Evolutionary conservation across 2,888 invertebrate species (phyloP).

Genomic region (Penaeus monodon): DNA sequence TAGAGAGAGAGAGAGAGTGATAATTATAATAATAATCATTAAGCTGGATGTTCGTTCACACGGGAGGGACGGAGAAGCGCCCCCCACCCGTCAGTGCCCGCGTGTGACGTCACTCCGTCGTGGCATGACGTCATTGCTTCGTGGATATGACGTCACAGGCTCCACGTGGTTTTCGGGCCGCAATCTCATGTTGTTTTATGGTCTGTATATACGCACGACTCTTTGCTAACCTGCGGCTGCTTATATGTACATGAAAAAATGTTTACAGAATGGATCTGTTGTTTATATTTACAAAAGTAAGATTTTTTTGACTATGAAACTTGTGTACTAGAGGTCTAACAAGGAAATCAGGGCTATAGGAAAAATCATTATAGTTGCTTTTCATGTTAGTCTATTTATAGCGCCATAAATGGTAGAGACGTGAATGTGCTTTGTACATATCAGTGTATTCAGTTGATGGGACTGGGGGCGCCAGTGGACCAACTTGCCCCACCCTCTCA

Average conservation of each 20-base stretch:
- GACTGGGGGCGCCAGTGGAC: conserved; percentile 29
- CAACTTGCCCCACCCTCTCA: conserved; percentile 12
- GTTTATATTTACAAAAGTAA: conserved; percentile 52
- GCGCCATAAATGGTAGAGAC: conserved; percentile 41
- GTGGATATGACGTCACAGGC: too few relatives aligned
- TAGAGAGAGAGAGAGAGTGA: not conserved
- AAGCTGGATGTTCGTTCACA: too few relatives aligned
- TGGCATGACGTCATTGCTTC: too few relatives aligned
- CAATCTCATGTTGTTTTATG: conserved; percentile 35
- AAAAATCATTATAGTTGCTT: conserved; percentile 54
- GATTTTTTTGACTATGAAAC: conserved; percentile 44
- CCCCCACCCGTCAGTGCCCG: too few relatives aligned
- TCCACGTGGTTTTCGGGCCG: not conserved
- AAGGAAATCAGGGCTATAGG: conserved; percentile 59
- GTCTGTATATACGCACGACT: conserved; percentile 50
- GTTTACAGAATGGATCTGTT: conserved; percentile 39
- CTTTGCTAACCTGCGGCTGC: conserved; percentile 40
- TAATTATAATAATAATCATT: not conserved
- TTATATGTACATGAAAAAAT: conserved; percentile 47
- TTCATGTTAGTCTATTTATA: conserved; percentile 53
- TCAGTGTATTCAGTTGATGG: conserved; percentile 53
- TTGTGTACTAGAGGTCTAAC: conserved; percentile 50
- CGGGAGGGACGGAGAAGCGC: too few relatives aligned
- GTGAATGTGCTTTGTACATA: conserved; percentile 62
- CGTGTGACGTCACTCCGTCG: too few relatives aligned